These are phyloP conservation scores for Artemia franciscana DNA, from an alignment of 1,140 invertebrate genomes.

Conservation along the genomic window DNA sequence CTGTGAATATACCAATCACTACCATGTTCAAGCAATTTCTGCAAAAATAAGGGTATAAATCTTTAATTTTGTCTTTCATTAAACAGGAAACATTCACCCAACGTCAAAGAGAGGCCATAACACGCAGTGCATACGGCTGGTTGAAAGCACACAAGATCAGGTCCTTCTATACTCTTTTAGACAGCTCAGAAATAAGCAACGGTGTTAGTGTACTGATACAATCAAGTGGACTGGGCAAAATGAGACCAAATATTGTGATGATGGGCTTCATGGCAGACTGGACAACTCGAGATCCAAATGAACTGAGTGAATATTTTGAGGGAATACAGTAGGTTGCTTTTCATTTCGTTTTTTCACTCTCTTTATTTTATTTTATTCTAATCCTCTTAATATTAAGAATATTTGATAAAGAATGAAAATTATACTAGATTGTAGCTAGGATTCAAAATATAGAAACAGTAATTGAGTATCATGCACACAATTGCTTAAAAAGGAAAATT, in stretches of 20 bases:
- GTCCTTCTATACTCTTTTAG: conserved; percentile 24
- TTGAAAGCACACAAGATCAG: conserved; percentile 21
- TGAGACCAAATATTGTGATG: conserved; percentile 75
- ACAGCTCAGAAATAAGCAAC: conserved; percentile 36
- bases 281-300: conserved; percentile 38
- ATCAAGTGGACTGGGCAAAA: conserved; percentile 63
- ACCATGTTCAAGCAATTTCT: too few species aligned
- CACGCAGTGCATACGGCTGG: conserved; percentile 19
- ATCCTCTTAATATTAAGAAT: too few species aligned
- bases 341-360: not conserved
- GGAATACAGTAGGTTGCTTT: conserved; percentile 58
- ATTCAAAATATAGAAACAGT: too few species aligned
- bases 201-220: conserved; percentile 28
- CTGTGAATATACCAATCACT: too few species aligned
- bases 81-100: too few species aligned
- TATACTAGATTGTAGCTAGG: too few species aligned
- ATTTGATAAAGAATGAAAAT: too few species aligned
- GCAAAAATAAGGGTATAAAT: too few species aligned
- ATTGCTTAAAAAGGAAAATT: too few species aligned
- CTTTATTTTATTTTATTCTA: not conserved
- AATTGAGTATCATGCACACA: too few species aligned
- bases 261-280: conserved; percentile 87
- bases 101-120: conserved; percentile 13
- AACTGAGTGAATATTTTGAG: conserved; percentile 68
- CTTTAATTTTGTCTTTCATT: too few species aligned